Base-by-base conservation (phyloP, 2,113 vertebrate genomes). In the Heteronetta atricapilla region DNA sequence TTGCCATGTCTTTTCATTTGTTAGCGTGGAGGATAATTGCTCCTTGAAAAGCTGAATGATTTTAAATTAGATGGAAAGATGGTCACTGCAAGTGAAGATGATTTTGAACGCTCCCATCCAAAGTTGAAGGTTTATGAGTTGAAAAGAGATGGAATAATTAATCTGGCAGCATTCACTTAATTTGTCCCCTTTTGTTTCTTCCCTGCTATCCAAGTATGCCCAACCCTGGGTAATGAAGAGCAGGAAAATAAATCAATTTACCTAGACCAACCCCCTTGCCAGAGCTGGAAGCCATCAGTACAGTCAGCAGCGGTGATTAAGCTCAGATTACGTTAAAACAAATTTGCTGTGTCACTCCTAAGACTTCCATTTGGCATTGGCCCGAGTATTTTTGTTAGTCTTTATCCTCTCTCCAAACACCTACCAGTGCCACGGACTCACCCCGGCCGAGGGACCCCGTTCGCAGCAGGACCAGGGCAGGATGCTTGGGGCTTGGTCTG, bases 61-160 rank as follows among this genome's bases (percentile, higher is more conserved):
- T 94, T 94, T 34, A 92, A 95, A 94, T 93, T 87, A 84, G 94
- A 96, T 77, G 70, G 86, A 92, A 93, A 92, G 80, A 94, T 63
- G 90, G 90, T 29, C 90, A 89, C 23, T 69, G 81, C 70, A 79
- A 82, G 78, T 67, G 89, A 77, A 44, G 81, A 92, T 69, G 66
- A 94, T 82, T 94, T 6, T 85, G 74, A 93, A 93, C 52, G 13
- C 44, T 84, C 78, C 81, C 69, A 52, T 88, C 91, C 88, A 64
- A 96, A 90, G 53, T 20, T 67, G 40, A 40, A 91, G 14, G 63
- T 88, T 95, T 85, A 94, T 0, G 8, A 92, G 50, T 46, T 87
- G 92, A 90, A 94, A 89, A 48, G 67, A 12, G 16, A 92, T 5
- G 62, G 83, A 85, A 90, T 82, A 90, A 93, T 95, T 92, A 90